These are phyloP conservation scores for Crotalus horridus DNA, from an alignment of 2,113 vertebrate species.

Conservation along the genomic window DNA sequence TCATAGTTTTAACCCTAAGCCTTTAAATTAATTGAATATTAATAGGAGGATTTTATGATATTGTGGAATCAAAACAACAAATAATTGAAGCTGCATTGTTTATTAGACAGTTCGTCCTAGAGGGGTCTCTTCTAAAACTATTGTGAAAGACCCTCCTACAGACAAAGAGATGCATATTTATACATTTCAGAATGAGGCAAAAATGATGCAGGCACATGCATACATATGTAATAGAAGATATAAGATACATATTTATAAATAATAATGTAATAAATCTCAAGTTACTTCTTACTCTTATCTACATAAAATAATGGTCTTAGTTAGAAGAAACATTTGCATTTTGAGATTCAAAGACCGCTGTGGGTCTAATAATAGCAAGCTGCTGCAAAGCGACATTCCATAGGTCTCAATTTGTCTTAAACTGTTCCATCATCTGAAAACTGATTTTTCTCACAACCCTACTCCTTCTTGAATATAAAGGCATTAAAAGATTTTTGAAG, in stretches of 20 bases:
- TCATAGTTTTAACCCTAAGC: neutral
- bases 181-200: neutral
- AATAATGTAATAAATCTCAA: neutral
- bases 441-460: neutral
- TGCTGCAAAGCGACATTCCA: neutral
- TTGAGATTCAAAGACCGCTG: too few relatives aligned
- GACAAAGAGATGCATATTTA: neutral
- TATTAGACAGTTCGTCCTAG: neutral
- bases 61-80: neutral
- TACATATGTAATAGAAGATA: neutral
- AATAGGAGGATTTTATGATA: neutral
- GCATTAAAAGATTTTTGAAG: neutral
- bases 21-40: conserved; percentile 30
- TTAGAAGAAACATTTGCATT: too few relatives aligned
- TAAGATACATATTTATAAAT: neutral
- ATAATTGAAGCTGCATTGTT: neutral
- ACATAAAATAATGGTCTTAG: neutral
- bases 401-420: neutral
- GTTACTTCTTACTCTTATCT: neutral
- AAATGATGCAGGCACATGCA: neutral
- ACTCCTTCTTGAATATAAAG: neutral
- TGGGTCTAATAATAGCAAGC: neutral
- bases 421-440: neutral
- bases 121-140: neutral
- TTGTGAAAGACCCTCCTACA: neutral